These are phyloP conservation scores for Macquaria australasica DNA, from an alignment of 2,113 vertebrate genomes.

Conservation along the genomic window DNA sequence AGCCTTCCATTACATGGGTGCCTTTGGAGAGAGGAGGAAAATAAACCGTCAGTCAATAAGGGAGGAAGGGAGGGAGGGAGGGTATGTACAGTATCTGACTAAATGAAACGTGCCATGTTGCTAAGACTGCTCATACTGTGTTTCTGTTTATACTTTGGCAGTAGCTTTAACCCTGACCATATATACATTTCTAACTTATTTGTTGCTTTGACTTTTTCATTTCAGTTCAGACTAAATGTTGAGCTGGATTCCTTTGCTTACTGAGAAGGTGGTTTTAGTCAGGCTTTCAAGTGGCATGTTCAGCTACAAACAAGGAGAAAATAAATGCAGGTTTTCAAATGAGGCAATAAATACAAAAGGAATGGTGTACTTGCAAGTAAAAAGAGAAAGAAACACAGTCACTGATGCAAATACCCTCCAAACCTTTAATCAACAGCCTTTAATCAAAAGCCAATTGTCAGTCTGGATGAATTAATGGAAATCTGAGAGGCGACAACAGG, in stretches of 20 bases:
- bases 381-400: conserved; percentile 18
- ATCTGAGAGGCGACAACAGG: conserved; percentile 28
- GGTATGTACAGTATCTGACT: conserved; percentile 14
- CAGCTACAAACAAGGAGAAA: conserved; percentile 29
- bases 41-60: conserved; percentile 37
- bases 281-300: conserved; percentile 31
- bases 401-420: conserved; percentile 51
- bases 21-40: conserved; percentile 83
- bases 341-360: conserved; percentile 48
- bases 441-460: conserved; percentile 71
- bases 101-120: conserved; percentile 17
- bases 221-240: conserved; percentile 24
- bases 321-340: conserved; percentile 46
- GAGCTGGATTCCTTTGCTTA: conserved; percentile 36
- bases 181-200: neutral
- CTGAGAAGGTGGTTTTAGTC: conserved; percentile 21
- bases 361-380: conserved; percentile 23
- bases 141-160: conserved; percentile 8
- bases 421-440: conserved; percentile 68
- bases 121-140: neutral
- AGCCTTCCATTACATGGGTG: conserved; percentile 99
- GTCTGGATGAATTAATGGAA: conserved; percentile 48
- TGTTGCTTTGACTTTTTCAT: conserved; percentile 23
- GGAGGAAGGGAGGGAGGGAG: conserved; percentile 24
- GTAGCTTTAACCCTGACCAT: neutral